Evolutionary conservation across 2,113 vertebrate species (phyloP), one percentile per base, ranked within the genome.

Genomic region (Dipodomys stephensi): DNA sequence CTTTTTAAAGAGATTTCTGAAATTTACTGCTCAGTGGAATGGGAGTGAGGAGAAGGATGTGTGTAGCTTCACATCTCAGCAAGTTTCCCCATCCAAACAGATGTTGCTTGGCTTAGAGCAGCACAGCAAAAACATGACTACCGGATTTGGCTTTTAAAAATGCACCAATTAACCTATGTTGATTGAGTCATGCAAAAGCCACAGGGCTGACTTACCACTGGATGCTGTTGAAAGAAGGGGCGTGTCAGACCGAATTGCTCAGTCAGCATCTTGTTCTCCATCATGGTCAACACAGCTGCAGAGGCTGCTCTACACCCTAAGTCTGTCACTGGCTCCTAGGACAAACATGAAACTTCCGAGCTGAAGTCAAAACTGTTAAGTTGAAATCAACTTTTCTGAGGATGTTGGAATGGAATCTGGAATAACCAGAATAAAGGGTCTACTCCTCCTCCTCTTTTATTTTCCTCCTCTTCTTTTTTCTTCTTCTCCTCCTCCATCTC

Each of bases 31-130:
- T 73, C 11, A 67, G 32, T 35, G 35, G 25, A 9, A 20, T 4
- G 57, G 30, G 46, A 10, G 7, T 23, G 18, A 27, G n/a, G 10
- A 3, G 20, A 23, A 65, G 7, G 2, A 35, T 19, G 4, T 57
- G 53, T 81, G 35, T 80, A 73, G 60, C 68, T 90, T 91, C 91
- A 27, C 10, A 73, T 80, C 90, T 87, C 65, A 64, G 71, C 32
- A 46, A 69, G 20, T 64, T 93, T 80, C n/a, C 69, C 77, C 73
- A 44, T 90, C 62, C 80, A 84, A 90, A 86, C 86, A 95, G 74
- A 79, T 92, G 87, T 78, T 73, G 76, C 93, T 44, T 93, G 83
- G 60, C 44, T 60, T 69, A 57, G 62, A 83, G 79, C 35, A 87
- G 25, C 64, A 35, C 23, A 80, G 83, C 44, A 15, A 90, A 90